Conservation (phyloP, 2,797 vertebrate genomes). For the Poecile montanus region DNA sequence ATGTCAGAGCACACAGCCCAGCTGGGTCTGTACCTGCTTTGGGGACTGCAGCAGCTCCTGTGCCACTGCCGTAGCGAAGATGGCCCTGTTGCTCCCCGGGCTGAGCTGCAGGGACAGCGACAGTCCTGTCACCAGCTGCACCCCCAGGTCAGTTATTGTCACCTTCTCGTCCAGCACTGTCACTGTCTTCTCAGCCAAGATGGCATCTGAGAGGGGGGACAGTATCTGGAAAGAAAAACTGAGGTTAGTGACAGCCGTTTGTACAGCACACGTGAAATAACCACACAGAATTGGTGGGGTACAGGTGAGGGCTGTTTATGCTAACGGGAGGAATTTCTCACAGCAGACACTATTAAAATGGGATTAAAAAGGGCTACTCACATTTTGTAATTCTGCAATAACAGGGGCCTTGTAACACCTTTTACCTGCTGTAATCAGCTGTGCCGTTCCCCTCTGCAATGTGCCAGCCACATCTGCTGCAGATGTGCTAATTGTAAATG, state of each 20-base stretch:
- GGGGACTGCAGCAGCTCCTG: conserved; percentile 85
- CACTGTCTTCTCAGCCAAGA: conserved; percentile 88
- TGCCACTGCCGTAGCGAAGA: conserved; percentile 85
- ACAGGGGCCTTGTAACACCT: not conserved
- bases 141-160: conserved; percentile 88
- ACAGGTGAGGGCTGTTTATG: not conserved
- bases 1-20: not conserved
- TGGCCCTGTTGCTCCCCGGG: conserved; percentile 87
- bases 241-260: not conserved
- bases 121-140: conserved; percentile 88
- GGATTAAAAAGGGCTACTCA: not conserved
- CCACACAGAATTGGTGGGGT: accelerated
- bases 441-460: not conserved
- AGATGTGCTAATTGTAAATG: not conserved
- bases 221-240: conserved; percentile 79
- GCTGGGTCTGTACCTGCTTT: conserved; percentile 79
- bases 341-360: not conserved
- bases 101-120: conserved; percentile 90
- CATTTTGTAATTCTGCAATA: not conserved
- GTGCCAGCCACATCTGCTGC: not conserved
- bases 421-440: not conserved
- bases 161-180: conserved; percentile 92
- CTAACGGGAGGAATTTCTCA: not conserved
- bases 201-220: conserved; percentile 88
- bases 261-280: accelerated